Evolutionary conservation across 2,797 vertebrate genomes (phyloP).

Genomic region (Sebastiscus albofasciatus): DNA sequence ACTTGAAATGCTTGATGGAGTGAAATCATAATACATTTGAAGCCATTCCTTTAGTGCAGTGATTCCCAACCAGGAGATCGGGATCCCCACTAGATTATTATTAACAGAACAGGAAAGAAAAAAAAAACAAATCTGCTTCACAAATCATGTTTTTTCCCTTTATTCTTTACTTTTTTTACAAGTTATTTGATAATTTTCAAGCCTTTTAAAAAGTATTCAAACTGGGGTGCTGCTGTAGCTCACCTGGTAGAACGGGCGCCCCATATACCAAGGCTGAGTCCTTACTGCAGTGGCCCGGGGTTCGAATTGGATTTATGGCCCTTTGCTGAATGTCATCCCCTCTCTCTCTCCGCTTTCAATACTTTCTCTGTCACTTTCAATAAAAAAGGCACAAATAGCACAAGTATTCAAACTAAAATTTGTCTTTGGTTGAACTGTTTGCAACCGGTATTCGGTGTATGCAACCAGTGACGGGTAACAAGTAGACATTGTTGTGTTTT

Average conservation of each 20-base stretch:
- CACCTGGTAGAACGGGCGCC: no score
- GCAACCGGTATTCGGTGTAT: not conserved
- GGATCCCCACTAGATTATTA: not conserved
- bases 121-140: not conserved
- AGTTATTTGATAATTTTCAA: not conserved
- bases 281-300: no score
- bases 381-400: not conserved
- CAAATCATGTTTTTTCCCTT: not conserved
- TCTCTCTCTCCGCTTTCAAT: no score
- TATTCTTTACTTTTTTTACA: no score
- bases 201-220: not conserved
- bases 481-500: not conserved
- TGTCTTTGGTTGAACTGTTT: not conserved
- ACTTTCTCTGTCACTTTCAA: no score
- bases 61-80: not conserved
- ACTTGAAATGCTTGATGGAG: not conserved
- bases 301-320: accelerated
- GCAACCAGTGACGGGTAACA: not conserved
- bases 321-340: no score
- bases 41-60: not conserved
- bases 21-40: not conserved
- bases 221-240: no score
- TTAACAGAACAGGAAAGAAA: not conserved
- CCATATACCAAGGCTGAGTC: no score
- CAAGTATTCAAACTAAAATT: not conserved